Percentiles rank a stretch among this genome's conserved stretches.
phyloP scores from a whole-genome alignment of 2,797 vertebrate species.

The Eulemur albifrons region DNA sequence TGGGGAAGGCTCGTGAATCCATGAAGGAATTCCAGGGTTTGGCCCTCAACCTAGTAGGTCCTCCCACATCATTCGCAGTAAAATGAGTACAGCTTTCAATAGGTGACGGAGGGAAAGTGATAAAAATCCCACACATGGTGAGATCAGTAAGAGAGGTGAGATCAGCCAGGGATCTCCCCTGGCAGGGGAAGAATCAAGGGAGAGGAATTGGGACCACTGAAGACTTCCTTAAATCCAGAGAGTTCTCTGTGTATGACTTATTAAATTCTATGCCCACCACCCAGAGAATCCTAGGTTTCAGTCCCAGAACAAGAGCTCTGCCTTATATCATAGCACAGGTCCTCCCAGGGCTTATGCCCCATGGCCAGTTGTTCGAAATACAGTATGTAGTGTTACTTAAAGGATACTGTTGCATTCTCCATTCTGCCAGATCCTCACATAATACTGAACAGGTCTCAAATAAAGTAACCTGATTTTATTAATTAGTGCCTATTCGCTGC shows the following conservation, averaged over 20 bases:
- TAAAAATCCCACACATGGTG: neutral
- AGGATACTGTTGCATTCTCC: neutral
- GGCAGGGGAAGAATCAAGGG: neutral
- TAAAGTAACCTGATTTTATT: neutral
- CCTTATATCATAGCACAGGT: neutral
- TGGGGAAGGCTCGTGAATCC: neutral
- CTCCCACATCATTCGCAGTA: neutral
- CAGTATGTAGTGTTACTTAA: neutral
- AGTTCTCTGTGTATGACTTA: neutral
- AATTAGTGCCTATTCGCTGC: neutral
- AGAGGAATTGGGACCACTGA: neutral
- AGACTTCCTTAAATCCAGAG: neutral
- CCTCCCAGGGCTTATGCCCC: neutral
- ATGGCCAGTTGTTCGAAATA: neutral
- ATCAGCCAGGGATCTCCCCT: slow-evolving; percentile 10
- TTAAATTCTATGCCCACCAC: neutral
- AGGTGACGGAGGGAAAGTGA: neutral
- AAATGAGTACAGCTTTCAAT: neutral
- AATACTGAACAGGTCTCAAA: neutral
- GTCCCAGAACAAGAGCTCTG: slow-evolving; percentile 1
- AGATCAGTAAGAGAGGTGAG: neutral
- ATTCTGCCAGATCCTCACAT: neutral
- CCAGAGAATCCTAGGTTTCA: neutral
- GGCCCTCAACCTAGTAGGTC: neutral
- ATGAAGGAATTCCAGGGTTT: neutral